Base-by-base conservation (phyloP, 2,113 vertebrate genomes). In the Polyodon spathula region DNA sequence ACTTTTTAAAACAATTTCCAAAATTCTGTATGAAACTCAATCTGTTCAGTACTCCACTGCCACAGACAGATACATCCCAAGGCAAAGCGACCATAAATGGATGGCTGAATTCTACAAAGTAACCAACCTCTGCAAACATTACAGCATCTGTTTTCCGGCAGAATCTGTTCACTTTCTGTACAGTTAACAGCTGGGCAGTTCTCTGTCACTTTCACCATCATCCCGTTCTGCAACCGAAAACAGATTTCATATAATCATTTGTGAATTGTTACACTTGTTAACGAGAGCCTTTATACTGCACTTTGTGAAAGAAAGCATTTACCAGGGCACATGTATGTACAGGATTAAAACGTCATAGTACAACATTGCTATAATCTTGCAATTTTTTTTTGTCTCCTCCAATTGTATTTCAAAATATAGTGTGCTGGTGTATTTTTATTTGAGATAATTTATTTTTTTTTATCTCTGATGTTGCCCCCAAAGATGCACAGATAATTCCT, bases 141-240 rank as follows among this genome's bases (percentile, higher is more conserved):
- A 77, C 95, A 98, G 63, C 95, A 98, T n/a, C 92, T 86, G 71
- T 91, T 90, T 69, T 97, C 94, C 0, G 93, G 94, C 56, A 97
- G 72, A 65, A 97, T 76, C 2, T 88, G 90, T 9, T 97, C 91
- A 38, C 69, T 68, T 61, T 82, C 62, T 1, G 91, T 89, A 77
- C 95, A 98, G 87, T 98, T 96, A 72, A 97, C 69, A 4, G 86
- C 78, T 0, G 91, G 89, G 65, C 95, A 98, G 0, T 68, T 77
- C 74, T 94, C 92, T 6, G 84, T 83, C 14, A 95, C 86, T 80
- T 86, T 91, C 61, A 90, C 78, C 81, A 94, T 83, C 73, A 93
- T 77, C 71, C 92, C 92, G 41, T 86, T 87, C 94, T 97, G 83
- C 15, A 82, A 80, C 68, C 4, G 81, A 69, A 50, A 66, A 67